A percentile compares a stretch with the other conserved stretches of the same genome.
These are phyloP conservation scores for Daphoenositta chrysoptera DNA, from an alignment of 2,113 vertebrate genomes.

Conservation along the genomic window DNA sequence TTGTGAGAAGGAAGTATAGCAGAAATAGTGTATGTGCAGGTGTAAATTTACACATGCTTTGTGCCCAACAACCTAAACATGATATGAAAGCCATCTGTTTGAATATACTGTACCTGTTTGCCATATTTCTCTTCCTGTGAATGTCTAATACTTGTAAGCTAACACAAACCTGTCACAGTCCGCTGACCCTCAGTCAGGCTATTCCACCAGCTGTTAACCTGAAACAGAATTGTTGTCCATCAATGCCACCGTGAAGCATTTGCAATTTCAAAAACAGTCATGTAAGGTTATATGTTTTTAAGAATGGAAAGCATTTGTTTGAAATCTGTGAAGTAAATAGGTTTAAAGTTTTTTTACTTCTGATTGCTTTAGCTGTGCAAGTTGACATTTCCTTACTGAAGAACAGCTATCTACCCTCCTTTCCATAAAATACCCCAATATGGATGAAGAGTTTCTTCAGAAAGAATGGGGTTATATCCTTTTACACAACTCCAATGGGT, in stretches of 20 bases:
- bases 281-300: background rate
- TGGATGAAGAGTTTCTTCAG: background rate
- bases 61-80: constrained; percentile 8
- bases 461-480: background rate
- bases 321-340: background rate
- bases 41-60: constrained; percentile 19
- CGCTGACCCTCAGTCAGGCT: constrained; percentile 90
- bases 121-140: constrained; percentile 76
- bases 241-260: background rate
- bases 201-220: constrained; percentile 98
- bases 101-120: constrained; percentile 78
- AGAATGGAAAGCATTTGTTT: background rate
- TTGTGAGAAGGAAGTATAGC: background rate
- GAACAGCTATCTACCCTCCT: background rate
- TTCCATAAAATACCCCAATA: background rate
- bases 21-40: background rate
- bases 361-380: background rate
- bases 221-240: constrained; percentile 55
- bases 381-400: background rate
- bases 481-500: background rate
- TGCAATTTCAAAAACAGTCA: background rate
- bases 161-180: constrained; percentile 90
- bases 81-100: constrained; percentile 58
- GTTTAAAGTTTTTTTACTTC: background rate
- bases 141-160: constrained; percentile 81